A percentile compares a stretch with the other conserved stretches of the same genome.
Evolutionary conservation across 2,113 vertebrate species (phyloP).

Genomic region (Trematomus loennbergii): DNA sequence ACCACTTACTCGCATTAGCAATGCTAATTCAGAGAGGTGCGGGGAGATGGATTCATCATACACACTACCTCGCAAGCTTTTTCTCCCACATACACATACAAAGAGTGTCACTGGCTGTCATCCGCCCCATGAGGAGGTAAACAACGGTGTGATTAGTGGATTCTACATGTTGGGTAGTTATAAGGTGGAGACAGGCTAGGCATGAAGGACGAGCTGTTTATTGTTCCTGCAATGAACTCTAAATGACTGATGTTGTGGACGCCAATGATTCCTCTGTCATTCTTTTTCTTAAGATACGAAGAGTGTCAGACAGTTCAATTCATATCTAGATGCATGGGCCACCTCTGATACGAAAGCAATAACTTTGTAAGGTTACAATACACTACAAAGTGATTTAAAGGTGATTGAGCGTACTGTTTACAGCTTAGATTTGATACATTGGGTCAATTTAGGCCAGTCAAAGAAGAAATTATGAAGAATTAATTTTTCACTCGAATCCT

Average conservation of each 20-base stretch:
- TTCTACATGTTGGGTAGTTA: neutral
- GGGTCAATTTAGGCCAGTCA: neutral
- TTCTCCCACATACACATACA: neutral
- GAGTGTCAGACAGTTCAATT: neutral
- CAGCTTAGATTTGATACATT: neutral
- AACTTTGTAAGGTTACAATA: neutral
- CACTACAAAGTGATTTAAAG: neutral
- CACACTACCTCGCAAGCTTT: neutral
- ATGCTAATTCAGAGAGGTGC: conserved; percentile 59
- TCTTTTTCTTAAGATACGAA: neutral
- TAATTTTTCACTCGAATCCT: neutral
- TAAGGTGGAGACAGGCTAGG: neutral
- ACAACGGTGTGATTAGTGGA: conserved; percentile 20
- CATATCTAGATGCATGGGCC: neutral
- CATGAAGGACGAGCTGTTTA: neutral
- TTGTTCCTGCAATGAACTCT: neutral
- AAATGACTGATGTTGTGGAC: neutral
- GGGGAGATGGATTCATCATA: conserved; percentile 50
- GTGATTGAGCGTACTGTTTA: neutral
- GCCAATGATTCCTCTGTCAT: neutral
- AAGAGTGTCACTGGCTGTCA: neutral
- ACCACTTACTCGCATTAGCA: conserved; percentile 66
- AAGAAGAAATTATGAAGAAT: neutral
- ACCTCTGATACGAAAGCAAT: neutral
- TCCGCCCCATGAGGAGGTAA: neutral